Conservation (phyloP, 2,797 vertebrate genomes). For the Clarias fuscus region DNA sequence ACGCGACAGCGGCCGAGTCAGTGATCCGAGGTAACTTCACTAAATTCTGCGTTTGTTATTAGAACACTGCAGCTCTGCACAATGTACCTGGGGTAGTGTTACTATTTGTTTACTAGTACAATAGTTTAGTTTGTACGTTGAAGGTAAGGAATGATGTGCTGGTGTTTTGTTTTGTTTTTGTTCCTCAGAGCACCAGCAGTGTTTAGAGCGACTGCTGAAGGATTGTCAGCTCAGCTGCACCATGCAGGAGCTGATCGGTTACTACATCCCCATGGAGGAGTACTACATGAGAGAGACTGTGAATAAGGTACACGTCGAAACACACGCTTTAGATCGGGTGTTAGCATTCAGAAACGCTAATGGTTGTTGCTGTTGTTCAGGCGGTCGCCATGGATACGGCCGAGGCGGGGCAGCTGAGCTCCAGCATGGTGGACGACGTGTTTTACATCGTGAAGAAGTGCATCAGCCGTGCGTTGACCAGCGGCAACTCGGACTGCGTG, state of each 20-base stretch:
- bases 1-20: slow-evolving; percentile 81
- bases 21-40: slow-evolving; percentile 82
- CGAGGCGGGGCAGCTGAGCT: slow-evolving; percentile 92
- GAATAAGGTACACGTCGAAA: slow-evolving; percentile 81
- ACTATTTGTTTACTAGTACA: too few relatives aligned
- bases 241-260: slow-evolving; percentile 97
- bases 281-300: slow-evolving; percentile 98
- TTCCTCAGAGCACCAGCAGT: slow-evolving; percentile 84
- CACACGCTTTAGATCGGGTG: neutral
- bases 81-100: neutral
- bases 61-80: neutral
- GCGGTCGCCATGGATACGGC: slow-evolving; percentile 93
- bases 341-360: neutral
- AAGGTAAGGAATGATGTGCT: neutral
- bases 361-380: slow-evolving; percentile 64
- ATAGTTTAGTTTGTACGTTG: neutral
- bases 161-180: neutral
- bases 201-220: slow-evolving; percentile 90
- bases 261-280: slow-evolving; percentile 97
- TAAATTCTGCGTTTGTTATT: neutral
- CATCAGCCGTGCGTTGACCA: slow-evolving; percentile 92
- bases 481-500: slow-evolving; percentile 96
- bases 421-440: slow-evolving; percentile 98
- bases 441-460: slow-evolving; percentile 99
- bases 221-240: slow-evolving; percentile 88